Base-by-base conservation (phyloP, 2,797 vertebrate species). In the Pseudotriccus pelzelni region DNA sequence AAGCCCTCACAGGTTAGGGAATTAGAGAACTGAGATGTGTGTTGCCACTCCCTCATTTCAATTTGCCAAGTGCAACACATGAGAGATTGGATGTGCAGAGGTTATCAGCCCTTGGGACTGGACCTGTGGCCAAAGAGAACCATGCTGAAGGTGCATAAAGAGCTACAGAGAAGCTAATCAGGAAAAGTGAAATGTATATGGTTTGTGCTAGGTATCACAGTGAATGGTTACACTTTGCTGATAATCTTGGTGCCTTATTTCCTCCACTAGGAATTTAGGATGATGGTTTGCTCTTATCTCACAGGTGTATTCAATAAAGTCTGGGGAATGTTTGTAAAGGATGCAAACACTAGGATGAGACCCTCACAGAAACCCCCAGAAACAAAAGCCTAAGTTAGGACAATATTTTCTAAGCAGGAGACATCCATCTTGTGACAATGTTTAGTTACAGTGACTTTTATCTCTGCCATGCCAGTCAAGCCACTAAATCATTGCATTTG, bases 361-460 rank as follows among this genome's bases (percentile, higher is more conserved):
- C 73, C 69, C 60, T 39, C 47, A 36, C 10, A 70, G 79, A 84
- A 96, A 90, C 55, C 92, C 39, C 43, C 78, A 85, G 87, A 89
- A 93, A 80, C 28, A 55, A 81, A 85, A 95, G 69, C 68, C 47
- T n/a, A 70, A 90, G 70, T 90, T 93, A 94, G 85, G 81, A 89
- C 87, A 92, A 43, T 64, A 89, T 96, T 96, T 92, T 95, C 79
- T 34, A 92, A 93, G 46, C n/a, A 62, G 73, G 66, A 90, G 73
- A 69, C 87, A 96, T 95, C 20, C 12, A 81, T 95, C 95, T 93
- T 92, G 76, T 88, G 91, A 84, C 76, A 81, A 32, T 67, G 84
- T 92, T 96, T 95, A 84, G 82, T 84, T 88, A 86, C 82, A 79
- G 79, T 81, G 66, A 78, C 87, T 93, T 96, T 95, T 87, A 94